Evolutionary conservation across 2,888 invertebrate genomes (phyloP), one percentile per base, ranked within the genome.

Genomic region (Drosophila nigritarsus): DNA sequence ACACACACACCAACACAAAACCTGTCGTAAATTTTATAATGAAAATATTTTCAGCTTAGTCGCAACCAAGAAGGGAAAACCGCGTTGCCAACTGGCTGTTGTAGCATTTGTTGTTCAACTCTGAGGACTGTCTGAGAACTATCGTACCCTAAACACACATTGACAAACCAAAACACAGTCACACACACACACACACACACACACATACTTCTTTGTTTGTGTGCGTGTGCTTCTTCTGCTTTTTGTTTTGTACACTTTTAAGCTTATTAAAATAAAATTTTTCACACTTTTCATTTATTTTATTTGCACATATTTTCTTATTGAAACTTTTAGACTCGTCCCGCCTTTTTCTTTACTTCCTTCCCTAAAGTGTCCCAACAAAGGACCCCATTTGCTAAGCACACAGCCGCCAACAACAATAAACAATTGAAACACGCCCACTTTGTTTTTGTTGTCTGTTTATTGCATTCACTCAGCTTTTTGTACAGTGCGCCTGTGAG

Each of bases 21-120:
- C 84, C 87, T 82, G 80, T 86, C 87, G 80, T 87, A 82, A 86
- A 86, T 72, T 86, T 87, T 84, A 84, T 82, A 89, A 89, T 89
- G 87, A 85, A 86, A 89, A 82, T 86, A 89, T 89, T 82, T 87
- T 66, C 65, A 82, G 87, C 82, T 89, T 84, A 80, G 71, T 69
- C 51, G 29, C 56, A 60, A 45, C 73, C 53, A 68, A 65, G 53
- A 70, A 49, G 20, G 54, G 32, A 56, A 68, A 64, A 65, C 48
- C 53, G 42, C 58, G 36, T 56, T 38, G 53, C 55, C 66, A 73
- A 78, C 83, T 78, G 76, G 80, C 80, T 60, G 64, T 64, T 72
- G 13, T 40, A 27, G 27, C 27, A 38, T 15, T 75, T 84, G 82
- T 78, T 65, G 71, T 61, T 63, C 42, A 32, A 49, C 45, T 71